Evolutionary conservation across 2,797 vertebrate genomes (phyloP).

Genomic region (Sebastes ruberrimus): DNA sequence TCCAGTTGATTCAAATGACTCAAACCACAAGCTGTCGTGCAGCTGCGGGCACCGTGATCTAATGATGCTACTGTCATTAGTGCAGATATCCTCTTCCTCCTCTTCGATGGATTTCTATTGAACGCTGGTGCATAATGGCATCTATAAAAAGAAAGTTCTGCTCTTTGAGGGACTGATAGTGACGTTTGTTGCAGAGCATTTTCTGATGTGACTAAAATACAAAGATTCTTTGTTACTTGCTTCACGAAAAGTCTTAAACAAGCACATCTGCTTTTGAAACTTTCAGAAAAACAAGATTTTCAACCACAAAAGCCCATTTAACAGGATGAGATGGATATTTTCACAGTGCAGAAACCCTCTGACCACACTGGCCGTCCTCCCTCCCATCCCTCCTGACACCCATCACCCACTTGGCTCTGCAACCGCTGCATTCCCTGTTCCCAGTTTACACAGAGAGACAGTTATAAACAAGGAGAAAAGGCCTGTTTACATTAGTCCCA

Average conservation of each 20-base stretch:
- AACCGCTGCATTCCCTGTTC: constrained; percentile 2
- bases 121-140: neutral
- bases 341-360: neutral
- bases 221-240: neutral
- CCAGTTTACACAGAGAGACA: constrained; percentile 46
- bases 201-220: neutral
- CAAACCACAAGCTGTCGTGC: neutral
- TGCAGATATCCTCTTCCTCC: neutral
- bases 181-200: neutral
- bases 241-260: neutral
- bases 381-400: constrained; percentile 6
- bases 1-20: neutral
- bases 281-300: neutral
- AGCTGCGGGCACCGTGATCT: neutral
- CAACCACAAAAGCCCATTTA: neutral
- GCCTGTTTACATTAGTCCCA: constrained; percentile 68
- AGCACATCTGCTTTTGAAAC: neutral
- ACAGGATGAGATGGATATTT: neutral
- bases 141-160: neutral
- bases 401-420: constrained; percentile 41
- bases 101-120: neutral
- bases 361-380: constrained; percentile 7
- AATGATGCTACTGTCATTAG: neutral
- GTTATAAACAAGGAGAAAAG: constrained; percentile 67
- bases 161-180: neutral